phyloP scores from a whole-genome alignment of 2,888 invertebrate genomes.

The Dysmachus trigonus region DNA sequence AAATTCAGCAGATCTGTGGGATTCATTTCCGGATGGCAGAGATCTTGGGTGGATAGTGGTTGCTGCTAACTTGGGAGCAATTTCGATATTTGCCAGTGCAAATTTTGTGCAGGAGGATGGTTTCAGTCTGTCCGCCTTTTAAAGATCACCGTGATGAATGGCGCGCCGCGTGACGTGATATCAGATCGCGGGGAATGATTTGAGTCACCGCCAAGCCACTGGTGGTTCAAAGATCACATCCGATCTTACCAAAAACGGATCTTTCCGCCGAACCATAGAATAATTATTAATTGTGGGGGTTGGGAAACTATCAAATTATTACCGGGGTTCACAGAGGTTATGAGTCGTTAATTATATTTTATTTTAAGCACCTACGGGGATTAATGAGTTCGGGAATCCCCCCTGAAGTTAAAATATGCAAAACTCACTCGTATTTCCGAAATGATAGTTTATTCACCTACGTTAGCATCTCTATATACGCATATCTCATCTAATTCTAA shows the following conservation, averaged over 20 bases:
- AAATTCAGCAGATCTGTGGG: not conserved
- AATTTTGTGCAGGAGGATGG: constrained; percentile 11
- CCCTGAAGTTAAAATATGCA: not conserved
- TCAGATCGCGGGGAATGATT: not conserved
- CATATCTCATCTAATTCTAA: not conserved
- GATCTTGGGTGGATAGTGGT: not conserved
- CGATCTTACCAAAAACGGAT: constrained; percentile 6
- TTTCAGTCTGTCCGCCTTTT: not conserved
- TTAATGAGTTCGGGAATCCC: not conserved
- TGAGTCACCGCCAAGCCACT: not conserved
- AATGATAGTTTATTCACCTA: not conserved
- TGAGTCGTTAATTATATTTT: not conserved
- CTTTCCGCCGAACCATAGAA: not conserved
- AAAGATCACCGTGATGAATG: not conserved
- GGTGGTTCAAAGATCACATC: not conserved
- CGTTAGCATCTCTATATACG: not conserved
- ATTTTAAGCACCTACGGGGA: not conserved
- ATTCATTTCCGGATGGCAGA: not conserved
- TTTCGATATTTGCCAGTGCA: not conserved
- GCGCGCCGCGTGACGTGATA: not conserved
- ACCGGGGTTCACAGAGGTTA: not conserved
- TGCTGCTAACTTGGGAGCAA: not conserved
- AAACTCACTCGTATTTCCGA: not conserved
- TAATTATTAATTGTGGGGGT: not conserved
- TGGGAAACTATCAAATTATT: not conserved